Evolutionary conservation across 2,888 invertebrate genomes (phyloP).

Genomic region (Spicauda simplicius): DNA sequence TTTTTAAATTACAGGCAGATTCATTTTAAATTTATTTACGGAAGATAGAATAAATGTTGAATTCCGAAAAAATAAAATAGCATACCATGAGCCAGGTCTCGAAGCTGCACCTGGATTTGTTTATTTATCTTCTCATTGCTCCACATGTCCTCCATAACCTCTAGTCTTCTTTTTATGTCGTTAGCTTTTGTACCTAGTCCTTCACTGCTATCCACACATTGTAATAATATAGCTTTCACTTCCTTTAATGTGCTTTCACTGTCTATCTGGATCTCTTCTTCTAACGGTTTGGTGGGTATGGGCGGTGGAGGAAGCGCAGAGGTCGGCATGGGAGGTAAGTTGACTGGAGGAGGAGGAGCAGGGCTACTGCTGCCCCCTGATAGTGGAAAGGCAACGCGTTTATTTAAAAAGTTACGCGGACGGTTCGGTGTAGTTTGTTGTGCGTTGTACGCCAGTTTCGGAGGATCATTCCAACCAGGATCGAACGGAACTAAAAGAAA

Average conservation of each 20-base stretch:
- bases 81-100: slow-evolving; percentile 82
- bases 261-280: slow-evolving; percentile 51
- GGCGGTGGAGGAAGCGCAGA: slow-evolving; percentile 43
- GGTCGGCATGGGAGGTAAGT: slow-evolving; percentile 62
- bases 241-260: slow-evolving; percentile 62
- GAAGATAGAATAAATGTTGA: too few relatives aligned
- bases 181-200: slow-evolving; percentile 74
- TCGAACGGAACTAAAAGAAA: slow-evolving; percentile 70
- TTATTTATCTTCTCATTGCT: slow-evolving; percentile 79
- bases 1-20: too few relatives aligned
- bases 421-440: slow-evolving; percentile 68
- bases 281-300: slow-evolving; percentile 34
- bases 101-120: slow-evolving; percentile 75
- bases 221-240: slow-evolving; percentile 63
- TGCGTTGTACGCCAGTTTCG: slow-evolving; percentile 75
- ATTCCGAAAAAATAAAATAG: too few relatives aligned
- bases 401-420: slow-evolving; percentile 78
- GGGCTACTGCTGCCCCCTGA: slow-evolving; percentile 54
- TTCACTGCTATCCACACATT: slow-evolving; percentile 63
- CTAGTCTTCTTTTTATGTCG: slow-evolving; percentile 82
- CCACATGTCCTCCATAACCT: slow-evolving; percentile 85
- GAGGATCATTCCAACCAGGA: slow-evolving; percentile 86
- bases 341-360: slow-evolving; percentile 47
- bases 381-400: slow-evolving; percentile 81
- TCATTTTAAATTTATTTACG: too few relatives aligned